Evolutionary conservation across 2,888 invertebrate species (phyloP), one percentile per base, ranked within the genome.

Genomic region (Andrena trimmerana): DNA sequence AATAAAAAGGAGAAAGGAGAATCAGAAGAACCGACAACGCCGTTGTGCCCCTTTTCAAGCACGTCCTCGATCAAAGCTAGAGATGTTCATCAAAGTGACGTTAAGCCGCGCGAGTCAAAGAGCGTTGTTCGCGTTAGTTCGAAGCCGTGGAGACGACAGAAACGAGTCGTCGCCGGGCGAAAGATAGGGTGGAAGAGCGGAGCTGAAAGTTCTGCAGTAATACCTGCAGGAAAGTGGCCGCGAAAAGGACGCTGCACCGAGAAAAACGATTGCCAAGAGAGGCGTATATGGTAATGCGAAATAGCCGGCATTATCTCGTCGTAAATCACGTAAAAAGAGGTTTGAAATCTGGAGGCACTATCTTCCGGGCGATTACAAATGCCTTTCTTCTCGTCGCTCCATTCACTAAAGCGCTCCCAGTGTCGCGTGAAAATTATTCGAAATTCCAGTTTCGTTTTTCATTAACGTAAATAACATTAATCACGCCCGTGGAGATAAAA

Each of bases 51-150:
- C 29, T 52, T 42, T 52, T 59, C 52, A 33, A 33, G n/a, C 4
- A 6, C 24, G 42, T 27, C 10, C 67, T 29, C 60, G 16, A 50
- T 3, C 20, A 42, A 67, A 73, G 68, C 59, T 50, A 73, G 59
- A 82, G 72, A 78, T 69, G 72, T 76, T 88, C 79, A 78, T 89
- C 88, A 83, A 87, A 88, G 88, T 74, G 81, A 83, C 76, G 83
- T 76, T 81, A 63, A 79, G 74, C 33, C 50, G 69, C 29, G 66
- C 66, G 60, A 72, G 71, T 62, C 66, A 63, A 77, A 81, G 74
- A 70, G 50, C 33, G 62, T 62, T 66, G 33, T 33, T 67, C 65
- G 31, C 60, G 65, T 66, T 59, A 36, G 31, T 36, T 69, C 16
- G 42, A n/a, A 48, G 42, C 31, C 54, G 52, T n/a, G 48, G 33